phyloP scores from a whole-genome alignment of 2,888 invertebrate genomes.

The Torymus tubicola region DNA sequence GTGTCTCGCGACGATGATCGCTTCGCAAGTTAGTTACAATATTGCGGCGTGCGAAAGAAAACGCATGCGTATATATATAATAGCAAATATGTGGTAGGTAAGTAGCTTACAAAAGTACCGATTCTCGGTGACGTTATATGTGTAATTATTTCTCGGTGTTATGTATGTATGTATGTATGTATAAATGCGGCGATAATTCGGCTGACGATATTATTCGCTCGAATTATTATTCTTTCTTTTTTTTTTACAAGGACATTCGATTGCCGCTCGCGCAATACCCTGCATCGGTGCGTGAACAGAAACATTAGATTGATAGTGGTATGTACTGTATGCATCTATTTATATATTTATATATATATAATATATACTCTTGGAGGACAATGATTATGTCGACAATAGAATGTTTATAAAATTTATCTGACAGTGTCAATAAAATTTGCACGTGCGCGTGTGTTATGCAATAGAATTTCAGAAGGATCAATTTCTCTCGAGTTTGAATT shows the following conservation, averaged over 20 bases:
- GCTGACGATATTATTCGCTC: no score
- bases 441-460: background rate
- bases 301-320: background rate
- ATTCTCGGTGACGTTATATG: no score
- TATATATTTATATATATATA: slow-evolving; percentile 4
- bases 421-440: background rate
- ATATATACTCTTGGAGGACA: slow-evolving; percentile 35
- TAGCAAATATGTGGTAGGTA: no score
- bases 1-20: slow-evolving; percentile 13
- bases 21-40: background rate
- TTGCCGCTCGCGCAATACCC: background rate
- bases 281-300: background rate
- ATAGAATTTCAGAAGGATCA: background rate
- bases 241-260: background rate
- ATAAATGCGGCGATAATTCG: background rate
- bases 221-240: no score
- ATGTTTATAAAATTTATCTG: slow-evolving; percentile 22
- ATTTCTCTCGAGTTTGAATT: background rate
- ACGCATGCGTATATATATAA: no score
- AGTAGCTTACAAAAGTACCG: no score
- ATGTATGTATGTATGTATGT: background rate
- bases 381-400: slow-evolving; percentile 21
- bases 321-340: background rate
- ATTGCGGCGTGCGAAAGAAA: no score
- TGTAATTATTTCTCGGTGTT: no score